Base-by-base conservation (phyloP, 1,140 invertebrate species). In the Zaprionus nigranus region DNA sequence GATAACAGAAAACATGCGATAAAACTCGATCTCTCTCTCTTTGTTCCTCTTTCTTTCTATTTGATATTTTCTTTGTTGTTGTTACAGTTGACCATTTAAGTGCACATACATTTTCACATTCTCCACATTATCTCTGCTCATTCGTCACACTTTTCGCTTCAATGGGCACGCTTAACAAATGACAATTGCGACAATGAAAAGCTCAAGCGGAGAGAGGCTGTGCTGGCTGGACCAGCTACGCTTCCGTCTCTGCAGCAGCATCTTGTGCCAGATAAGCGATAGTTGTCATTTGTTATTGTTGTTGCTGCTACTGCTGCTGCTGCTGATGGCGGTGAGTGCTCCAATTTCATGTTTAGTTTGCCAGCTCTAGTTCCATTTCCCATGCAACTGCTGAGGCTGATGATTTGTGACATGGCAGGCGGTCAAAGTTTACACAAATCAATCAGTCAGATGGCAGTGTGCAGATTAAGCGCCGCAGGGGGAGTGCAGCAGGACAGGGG, bases 351-450 rank as follows among this genome's bases (percentile, higher is more conserved):
- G 30, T 34, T 34, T 34, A 34, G 30, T 34, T 34, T 34, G 9
- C 30, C 30, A 67, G 75, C 26, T 63, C 38, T 36, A n/a, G 38
- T 7, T 68, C 63, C 40, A 40, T 54, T 60, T 73, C 51, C n/a
- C 38, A 49, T 30, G n/a, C 24, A 13, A 28, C 60, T 22, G 28
- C 57, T 40, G 11, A 38, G 13, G 28, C 24, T 62, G 61, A 66
- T 75, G 72, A 75, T 75, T 70, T 63, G 73, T 73, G 65, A 70
- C 76, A 83, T 69, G 80, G 38, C 65, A 68, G 76, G 53, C 67
- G 75, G 81, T 90, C 85, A 88, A 68, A 88, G 84, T 84, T 87
- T 79, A 90, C 81, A 84, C 69, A 81, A 90, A 90, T 88, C 84
- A 88, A 88, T 88, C 84, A 83, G 69, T 74, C 56, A 69, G 61